Evolutionary conservation across 1,140 invertebrate species (phyloP).

Genomic region (Medauroidea extradentata): DNA sequence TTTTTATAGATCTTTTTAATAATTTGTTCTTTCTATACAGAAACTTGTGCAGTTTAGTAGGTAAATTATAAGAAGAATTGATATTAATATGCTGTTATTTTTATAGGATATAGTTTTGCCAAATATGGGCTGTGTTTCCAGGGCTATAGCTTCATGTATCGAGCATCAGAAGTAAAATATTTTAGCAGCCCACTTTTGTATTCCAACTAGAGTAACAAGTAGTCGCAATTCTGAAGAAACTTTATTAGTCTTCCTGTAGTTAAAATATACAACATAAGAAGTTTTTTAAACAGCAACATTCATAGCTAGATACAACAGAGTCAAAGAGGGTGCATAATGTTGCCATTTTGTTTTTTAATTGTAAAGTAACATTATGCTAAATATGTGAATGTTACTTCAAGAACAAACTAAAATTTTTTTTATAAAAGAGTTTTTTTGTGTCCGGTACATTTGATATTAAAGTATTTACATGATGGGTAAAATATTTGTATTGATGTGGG

Average conservation of each 20-base stretch:
- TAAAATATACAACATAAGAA: not conserved
- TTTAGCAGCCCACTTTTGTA: conserved; percentile 1
- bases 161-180: conserved; percentile 8
- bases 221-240: conserved; percentile 2
- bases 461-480: too few relatives aligned
- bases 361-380: too few relatives aligned
- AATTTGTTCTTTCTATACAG: conserved; percentile 11
- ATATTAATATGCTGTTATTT: conserved; percentile 22
- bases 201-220: not conserved
- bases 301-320: not conserved
- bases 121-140: conserved; percentile 22
- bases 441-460: too few relatives aligned
- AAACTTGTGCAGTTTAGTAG: conserved; percentile 16
- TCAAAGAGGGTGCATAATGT: not conserved
- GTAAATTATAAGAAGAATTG: conserved; percentile 9
- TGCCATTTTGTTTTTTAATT: not conserved
- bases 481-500: too few relatives aligned
- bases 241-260: conserved; percentile 14
- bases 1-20: conserved; percentile 22
- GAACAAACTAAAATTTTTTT: too few relatives aligned
- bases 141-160: conserved; percentile 9
- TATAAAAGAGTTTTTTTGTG: too few relatives aligned
- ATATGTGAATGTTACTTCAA: too few relatives aligned
- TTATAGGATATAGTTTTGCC: conserved; percentile 24
- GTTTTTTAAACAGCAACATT: conserved; percentile 6